Conservation (phyloP, 2,797 vertebrate species). For the Melanogrammus aeglefinus region DNA sequence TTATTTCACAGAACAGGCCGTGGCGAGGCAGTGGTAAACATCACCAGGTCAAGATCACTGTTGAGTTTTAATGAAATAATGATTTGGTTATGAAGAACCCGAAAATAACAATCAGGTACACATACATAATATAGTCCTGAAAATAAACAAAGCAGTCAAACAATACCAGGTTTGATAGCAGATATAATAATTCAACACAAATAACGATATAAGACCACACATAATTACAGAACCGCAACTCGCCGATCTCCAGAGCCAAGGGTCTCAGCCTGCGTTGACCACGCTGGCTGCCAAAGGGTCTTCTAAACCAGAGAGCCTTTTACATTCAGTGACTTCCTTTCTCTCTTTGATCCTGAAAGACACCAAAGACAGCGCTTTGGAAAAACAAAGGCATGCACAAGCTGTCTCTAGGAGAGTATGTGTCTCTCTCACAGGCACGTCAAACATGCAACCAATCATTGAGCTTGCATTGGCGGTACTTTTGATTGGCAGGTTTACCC, state of each 20-base stretch:
- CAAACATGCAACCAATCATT: too few relatives aligned
- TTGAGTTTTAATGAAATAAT: neutral
- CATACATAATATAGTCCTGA: neutral
- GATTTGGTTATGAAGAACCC: too few relatives aligned
- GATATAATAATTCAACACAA: neutral
- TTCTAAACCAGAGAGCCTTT: conserved; percentile 14
- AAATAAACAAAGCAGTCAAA: neutral
- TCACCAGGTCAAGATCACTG: neutral
- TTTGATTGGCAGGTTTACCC: too few relatives aligned
- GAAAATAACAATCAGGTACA: neutral
- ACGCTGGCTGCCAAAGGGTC: conserved; percentile 28
- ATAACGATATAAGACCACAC: neutral
- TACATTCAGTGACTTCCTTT: conserved; percentile 18
- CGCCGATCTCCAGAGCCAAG: conserved; percentile 24
- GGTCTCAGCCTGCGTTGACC: conserved; percentile 28
- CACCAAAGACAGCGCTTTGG: neutral
- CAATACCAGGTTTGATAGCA: neutral
- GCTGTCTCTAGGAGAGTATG: too few relatives aligned
- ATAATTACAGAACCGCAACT: conserved; percentile 10
- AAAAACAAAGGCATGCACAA: neutral
- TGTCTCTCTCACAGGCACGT: too few relatives aligned
- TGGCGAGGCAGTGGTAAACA: neutral
- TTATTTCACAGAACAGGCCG: neutral
- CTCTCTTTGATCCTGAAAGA: neutral
- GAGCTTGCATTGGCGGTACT: too few relatives aligned